A percentile compares a stretch with the other conserved stretches of the same genome.
Evolutionary conservation across 2,797 vertebrate species (phyloP).

Genomic region (Cryptoprocta ferox): DNA sequence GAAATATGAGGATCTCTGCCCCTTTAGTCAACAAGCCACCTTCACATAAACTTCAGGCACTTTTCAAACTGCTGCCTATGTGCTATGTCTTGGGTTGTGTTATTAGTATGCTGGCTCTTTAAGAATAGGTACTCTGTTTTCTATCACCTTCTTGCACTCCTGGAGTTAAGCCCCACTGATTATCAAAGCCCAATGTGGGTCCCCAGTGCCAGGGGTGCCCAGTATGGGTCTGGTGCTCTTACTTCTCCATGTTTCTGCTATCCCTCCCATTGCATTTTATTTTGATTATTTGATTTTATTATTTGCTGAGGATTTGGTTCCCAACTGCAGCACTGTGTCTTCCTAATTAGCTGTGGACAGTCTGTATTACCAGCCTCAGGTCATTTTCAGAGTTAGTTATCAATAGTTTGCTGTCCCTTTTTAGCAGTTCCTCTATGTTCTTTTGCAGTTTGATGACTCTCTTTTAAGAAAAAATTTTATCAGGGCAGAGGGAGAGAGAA

Average conservation of each 20-base stretch:
- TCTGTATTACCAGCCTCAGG: not conserved
- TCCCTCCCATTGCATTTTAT: not conserved
- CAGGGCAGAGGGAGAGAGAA: too few species aligned
- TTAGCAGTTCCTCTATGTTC: not conserved
- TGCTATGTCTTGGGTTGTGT: not conserved
- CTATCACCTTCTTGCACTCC: not conserved
- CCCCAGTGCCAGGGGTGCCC: not conserved
- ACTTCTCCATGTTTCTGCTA: not conserved
- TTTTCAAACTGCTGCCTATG: not conserved
- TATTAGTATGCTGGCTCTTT: not conserved
- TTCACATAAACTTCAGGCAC: not conserved
- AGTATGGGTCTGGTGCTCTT: not conserved
- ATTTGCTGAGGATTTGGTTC: not conserved
- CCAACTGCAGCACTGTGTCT: not conserved
- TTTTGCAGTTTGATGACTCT: not conserved
- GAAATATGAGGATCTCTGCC: not conserved
- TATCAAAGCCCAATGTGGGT: not conserved
- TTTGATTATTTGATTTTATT: too few species aligned
- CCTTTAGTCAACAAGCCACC: not conserved
- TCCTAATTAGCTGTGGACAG: not conserved
- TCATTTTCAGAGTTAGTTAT: not conserved
- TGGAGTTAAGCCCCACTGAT: not conserved
- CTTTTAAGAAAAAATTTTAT: too few species aligned
- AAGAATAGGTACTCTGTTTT: not conserved
- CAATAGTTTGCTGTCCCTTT: not conserved